phyloP scores from a whole-genome alignment of 1,140 invertebrate genomes.

The Solenopsis fugax region DNA sequence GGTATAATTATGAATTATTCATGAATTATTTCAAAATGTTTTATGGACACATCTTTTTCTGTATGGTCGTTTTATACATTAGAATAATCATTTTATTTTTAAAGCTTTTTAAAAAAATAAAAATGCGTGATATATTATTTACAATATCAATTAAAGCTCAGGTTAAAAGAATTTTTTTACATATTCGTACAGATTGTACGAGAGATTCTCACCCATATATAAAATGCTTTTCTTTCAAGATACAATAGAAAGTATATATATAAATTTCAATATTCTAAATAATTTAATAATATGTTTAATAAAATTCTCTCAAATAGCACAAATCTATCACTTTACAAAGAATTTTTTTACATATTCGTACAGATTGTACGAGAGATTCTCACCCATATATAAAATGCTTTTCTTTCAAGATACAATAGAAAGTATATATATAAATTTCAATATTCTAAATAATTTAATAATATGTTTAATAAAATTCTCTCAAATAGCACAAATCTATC shows the following conservation, averaged over 20 bases:
- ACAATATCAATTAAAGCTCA: conserved; percentile 21
- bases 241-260: conserved; percentile 17
- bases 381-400: conserved; percentile 4
- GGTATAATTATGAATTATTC: not conserved
- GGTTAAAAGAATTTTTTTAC: not conserved
- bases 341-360: conserved; percentile 22
- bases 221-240: not conserved
- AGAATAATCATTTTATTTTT: not conserved
- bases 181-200: conserved; percentile 15
- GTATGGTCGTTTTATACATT: not conserved
- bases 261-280: conserved; percentile 19
- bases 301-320: conserved; percentile 21
- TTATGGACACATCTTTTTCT: not conserved
- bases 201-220: conserved; percentile 23
- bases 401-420: not conserved
- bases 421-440: conserved; percentile 14
- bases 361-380: conserved; percentile 32
- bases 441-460: conserved; percentile 31
- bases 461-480: conserved; percentile 32
- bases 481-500: not conserved
- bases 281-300: conserved; percentile 37
- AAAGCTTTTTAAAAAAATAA: conserved; percentile 17
- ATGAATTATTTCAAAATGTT: conserved; percentile 10
- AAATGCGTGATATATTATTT: conserved; percentile 6
- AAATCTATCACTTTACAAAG: not conserved